phyloP scores from a whole-genome alignment of 2,888 invertebrate species.

The Cataglyphis livida region DNA sequence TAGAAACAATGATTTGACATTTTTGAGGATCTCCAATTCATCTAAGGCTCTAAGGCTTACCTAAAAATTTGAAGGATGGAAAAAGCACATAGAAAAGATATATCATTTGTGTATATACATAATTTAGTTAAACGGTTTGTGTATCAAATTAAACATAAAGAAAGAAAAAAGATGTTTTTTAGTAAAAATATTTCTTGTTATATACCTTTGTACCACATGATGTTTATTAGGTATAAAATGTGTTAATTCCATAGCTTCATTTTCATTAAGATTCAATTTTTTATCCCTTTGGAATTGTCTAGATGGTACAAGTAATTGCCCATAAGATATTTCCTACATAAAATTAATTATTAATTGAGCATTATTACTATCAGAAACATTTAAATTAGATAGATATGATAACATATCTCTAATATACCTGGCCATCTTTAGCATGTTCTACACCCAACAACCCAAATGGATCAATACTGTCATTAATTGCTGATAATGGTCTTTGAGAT shows the following conservation, averaged over 20 bases:
- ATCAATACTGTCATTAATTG: conserved; percentile 93
- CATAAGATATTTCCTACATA: conserved; percentile 94
- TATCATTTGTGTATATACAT: conserved; percentile 3
- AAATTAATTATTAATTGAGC: conserved; percentile 57
- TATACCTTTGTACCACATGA: conserved; percentile 87
- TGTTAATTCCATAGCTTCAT: conserved; percentile 81
- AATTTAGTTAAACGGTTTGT: neutral
- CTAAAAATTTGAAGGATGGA: conserved; percentile 9
- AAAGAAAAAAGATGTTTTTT: conserved; percentile 11
- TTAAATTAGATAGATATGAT: conserved; percentile 29
- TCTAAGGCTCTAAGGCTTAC: neutral
- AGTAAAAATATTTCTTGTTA: conserved; percentile 12
- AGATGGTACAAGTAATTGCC: conserved; percentile 93
- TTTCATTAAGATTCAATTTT: conserved; percentile 83
- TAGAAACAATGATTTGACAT: neutral
- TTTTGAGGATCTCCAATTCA: neutral
- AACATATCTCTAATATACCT: conserved; percentile 85
- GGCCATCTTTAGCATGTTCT: conserved; percentile 93
- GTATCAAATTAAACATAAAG: conserved; percentile 24
- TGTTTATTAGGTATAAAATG: conserved; percentile 86
- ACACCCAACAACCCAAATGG: conserved; percentile 95
- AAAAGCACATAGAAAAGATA: neutral
- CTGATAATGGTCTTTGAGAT: conserved; percentile 93
- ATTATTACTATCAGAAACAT: conserved; percentile 3
- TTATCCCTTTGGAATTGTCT: conserved; percentile 87